Evolutionary conservation across 2,888 invertebrate genomes (phyloP).

Genomic region (Patella ulyssiponensis): DNA sequence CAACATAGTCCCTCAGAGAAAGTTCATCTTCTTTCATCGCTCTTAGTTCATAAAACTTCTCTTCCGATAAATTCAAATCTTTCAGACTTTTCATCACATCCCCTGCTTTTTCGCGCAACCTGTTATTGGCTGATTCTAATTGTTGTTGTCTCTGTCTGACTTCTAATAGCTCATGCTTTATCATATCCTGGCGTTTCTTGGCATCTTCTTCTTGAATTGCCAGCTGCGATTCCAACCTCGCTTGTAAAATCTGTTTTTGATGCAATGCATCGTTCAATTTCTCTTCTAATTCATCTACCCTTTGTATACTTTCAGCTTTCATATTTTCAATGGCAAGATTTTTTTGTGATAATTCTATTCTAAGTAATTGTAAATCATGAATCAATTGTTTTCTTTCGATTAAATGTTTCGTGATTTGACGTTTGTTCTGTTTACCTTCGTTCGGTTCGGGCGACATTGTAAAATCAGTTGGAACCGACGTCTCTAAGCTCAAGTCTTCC

Average conservation of each 20-base stretch:
- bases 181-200: slow-evolving; percentile 62
- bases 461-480: slow-evolving; percentile 70
- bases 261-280: slow-evolving; percentile 69
- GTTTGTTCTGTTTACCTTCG: slow-evolving; percentile 48
- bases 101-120: slow-evolving; percentile 67
- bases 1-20: slow-evolving; percentile 69
- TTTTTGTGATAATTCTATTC: slow-evolving; percentile 71
- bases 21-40: slow-evolving; percentile 62
- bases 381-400: slow-evolving; percentile 70
- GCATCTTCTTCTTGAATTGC: slow-evolving; percentile 69
- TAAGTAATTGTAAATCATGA: slow-evolving; percentile 71
- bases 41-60: slow-evolving; percentile 65
- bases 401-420: slow-evolving; percentile 64
- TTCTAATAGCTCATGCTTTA: slow-evolving; percentile 66
- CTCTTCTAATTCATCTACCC: slow-evolving; percentile 71
- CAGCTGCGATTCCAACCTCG: slow-evolving; percentile 68
- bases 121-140: slow-evolving; percentile 69
- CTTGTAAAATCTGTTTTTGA: slow-evolving; percentile 69
- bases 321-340: slow-evolving; percentile 69
- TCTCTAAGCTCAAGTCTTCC: slow-evolving; percentile 69
- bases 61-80: slow-evolving; percentile 67
- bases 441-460: slow-evolving; percentile 67
- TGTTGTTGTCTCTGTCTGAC: slow-evolving; percentile 66
- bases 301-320: slow-evolving; percentile 68
- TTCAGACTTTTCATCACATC: slow-evolving; percentile 64